phyloP scores from a whole-genome alignment of 2,113 vertebrate genomes.

The Sminthopsis crassicaudata region DNA sequence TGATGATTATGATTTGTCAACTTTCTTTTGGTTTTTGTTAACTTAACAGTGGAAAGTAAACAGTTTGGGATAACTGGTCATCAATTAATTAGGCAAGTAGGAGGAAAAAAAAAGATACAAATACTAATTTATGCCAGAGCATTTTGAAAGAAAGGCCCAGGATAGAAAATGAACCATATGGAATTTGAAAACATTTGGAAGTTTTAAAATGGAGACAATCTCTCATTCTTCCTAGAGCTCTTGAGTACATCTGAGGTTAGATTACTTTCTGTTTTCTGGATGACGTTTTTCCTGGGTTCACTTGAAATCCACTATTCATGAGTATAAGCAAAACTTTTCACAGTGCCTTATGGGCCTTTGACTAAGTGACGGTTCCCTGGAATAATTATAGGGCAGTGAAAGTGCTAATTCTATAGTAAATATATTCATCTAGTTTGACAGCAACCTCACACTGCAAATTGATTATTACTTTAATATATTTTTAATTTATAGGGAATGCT shows the following conservation, averaged over 20 bases:
- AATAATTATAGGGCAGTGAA: slow-evolving; percentile 55
- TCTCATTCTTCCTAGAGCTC: not conserved
- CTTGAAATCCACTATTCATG: not conserved
- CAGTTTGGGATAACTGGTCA: not conserved
- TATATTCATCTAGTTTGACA: slow-evolving; percentile 53
- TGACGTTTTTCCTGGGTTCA: not conserved
- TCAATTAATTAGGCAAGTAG: not conserved
- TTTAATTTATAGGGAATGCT: not conserved
- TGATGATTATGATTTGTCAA: not conserved
- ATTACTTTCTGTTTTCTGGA: not conserved
- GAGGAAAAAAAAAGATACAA: not conserved
- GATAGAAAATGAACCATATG: not conserved
- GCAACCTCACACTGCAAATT: slow-evolving; percentile 45
- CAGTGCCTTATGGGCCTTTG: slow-evolving; percentile 4
- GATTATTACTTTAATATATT: slow-evolving; percentile 24
- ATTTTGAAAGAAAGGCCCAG: not conserved
- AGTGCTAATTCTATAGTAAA: slow-evolving; percentile 44
- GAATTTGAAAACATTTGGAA: not conserved
- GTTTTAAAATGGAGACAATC: not conserved
- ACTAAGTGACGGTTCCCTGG: slow-evolving; percentile 38
- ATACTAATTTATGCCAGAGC: not conserved
- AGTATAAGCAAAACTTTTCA: not conserved
- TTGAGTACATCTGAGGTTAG: not conserved
- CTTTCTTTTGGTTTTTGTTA: slow-evolving; percentile 67
- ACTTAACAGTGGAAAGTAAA: not conserved